Conservation (phyloP, 2,888 invertebrate species). For the Drosophila setosimentum region DNA sequence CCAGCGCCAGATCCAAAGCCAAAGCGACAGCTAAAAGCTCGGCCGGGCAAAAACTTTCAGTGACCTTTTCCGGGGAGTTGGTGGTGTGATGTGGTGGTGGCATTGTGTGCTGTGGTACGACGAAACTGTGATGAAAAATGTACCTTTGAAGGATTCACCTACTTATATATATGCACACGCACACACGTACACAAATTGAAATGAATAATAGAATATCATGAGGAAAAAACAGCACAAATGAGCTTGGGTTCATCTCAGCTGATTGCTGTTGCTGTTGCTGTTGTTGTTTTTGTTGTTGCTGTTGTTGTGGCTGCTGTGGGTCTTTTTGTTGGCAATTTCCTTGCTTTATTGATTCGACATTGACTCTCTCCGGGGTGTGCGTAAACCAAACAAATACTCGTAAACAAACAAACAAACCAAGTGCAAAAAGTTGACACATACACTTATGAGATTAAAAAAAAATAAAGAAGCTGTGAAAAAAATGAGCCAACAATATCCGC, state of each 20-base stretch:
- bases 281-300: background rate
- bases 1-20: background rate
- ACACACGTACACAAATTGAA: constrained; percentile 56
- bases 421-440: constrained; percentile 76
- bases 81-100: background rate
- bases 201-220: constrained; percentile 78
- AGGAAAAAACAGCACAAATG: constrained; percentile 73
- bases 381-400: constrained; percentile 57
- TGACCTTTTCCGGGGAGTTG: constrained; percentile 55
- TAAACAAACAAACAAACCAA: constrained; percentile 46
- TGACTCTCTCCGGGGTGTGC: constrained; percentile 72
- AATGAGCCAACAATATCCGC: constrained; percentile 36
- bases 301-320: constrained; percentile 30
- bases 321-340: constrained; percentile 65
- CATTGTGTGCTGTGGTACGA: background rate
- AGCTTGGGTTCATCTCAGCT: constrained; percentile 48
- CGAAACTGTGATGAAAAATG: constrained; percentile 65
- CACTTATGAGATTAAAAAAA: constrained; percentile 77
- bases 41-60: constrained; percentile 62
- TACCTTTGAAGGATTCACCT: constrained; percentile 68
- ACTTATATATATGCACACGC: constrained; percentile 8
- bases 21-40: constrained; percentile 1
- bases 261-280: constrained; percentile 34
- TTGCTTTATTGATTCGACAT: constrained; percentile 64
- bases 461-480: constrained; percentile 7